Conservation (phyloP, 2,888 invertebrate species). For the Julus scanicus region DNA sequence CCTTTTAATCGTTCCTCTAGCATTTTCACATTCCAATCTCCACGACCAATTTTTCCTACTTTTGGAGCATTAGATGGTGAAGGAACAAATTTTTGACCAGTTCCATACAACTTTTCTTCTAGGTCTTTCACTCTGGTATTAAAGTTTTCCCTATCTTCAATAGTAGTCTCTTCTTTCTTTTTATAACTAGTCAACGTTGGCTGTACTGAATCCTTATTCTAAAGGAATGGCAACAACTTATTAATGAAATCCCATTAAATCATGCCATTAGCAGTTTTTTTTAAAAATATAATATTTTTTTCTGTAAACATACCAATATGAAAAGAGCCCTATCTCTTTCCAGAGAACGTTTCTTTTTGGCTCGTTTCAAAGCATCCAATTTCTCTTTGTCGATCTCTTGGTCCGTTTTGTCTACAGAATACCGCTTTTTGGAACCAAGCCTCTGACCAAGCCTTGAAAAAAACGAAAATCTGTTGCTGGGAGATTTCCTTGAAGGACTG, state of each 20-base stretch:
- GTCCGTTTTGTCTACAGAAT: conserved; percentile 48
- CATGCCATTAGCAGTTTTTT: not conserved
- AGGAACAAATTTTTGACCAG: conserved; percentile 60
- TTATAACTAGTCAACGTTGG: conserved; percentile 44
- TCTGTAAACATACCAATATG: conserved; percentile 55
- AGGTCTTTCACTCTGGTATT: conserved; percentile 72
- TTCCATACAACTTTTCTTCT: conserved; percentile 79
- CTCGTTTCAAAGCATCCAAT: conserved; percentile 43
- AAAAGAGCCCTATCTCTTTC: conserved; percentile 58
- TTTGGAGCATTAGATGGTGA: conserved; percentile 22
- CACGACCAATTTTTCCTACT: conserved; percentile 76
- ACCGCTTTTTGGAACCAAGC: conserved; percentile 53
- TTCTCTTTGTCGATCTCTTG: conserved; percentile 43
- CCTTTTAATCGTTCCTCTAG: conserved; percentile 85
- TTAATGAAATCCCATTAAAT: not conserved
- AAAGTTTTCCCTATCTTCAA: conserved; percentile 60
- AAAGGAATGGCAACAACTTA: not conserved
- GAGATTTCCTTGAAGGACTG: conserved; percentile 53
- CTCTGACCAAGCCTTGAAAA: conserved; percentile 55
- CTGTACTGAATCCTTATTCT: conserved; percentile 55
- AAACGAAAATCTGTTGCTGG: conserved; percentile 50
- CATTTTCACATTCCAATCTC: conserved; percentile 91
- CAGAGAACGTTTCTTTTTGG: conserved; percentile 57
- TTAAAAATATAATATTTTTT: conserved; percentile 10
- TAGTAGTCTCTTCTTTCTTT: conserved; percentile 51